phyloP scores from a whole-genome alignment of 30 jellyfish, hydroid and myxozoan species.

The Turritopsis dohrnii region DNA sequence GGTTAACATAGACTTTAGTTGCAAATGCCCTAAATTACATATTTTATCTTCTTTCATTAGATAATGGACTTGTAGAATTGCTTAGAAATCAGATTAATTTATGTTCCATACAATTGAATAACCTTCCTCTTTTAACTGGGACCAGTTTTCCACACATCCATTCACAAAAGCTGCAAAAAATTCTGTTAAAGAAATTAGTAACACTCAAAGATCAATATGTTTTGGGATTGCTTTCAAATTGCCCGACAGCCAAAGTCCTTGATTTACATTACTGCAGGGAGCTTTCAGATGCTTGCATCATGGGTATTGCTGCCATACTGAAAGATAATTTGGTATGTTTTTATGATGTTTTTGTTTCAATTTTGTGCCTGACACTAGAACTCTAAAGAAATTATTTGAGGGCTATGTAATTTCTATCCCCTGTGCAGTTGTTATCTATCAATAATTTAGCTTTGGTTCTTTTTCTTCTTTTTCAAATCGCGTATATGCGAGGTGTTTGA shows the following conservation, averaged over 20 bases:
- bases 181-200: not conserved
- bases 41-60: not conserved
- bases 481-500: too few species aligned
- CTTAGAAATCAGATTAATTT: not conserved
- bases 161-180: not conserved
- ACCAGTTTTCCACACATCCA: not conserved
- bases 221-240: not conserved
- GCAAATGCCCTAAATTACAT: not conserved
- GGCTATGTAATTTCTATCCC: too few species aligned
- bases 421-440: too few species aligned
- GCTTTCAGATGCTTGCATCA: not conserved
- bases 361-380: not conserved
- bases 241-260: not conserved
- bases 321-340: constrained; percentile 1
- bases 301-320: constrained; percentile 6
- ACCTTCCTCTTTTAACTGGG: not conserved
- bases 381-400: not conserved
- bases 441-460: too few species aligned
- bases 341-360: not conserved
- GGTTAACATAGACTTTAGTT: too few species aligned
- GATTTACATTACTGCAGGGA: constrained; percentile 8
- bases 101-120: not conserved
- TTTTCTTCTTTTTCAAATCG: too few species aligned
- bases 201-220: constrained; percentile 1
- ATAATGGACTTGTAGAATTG: not conserved